Evolutionary conservation across 2,888 invertebrate genomes (phyloP).

Genomic region (Drosophila limbata): DNA sequence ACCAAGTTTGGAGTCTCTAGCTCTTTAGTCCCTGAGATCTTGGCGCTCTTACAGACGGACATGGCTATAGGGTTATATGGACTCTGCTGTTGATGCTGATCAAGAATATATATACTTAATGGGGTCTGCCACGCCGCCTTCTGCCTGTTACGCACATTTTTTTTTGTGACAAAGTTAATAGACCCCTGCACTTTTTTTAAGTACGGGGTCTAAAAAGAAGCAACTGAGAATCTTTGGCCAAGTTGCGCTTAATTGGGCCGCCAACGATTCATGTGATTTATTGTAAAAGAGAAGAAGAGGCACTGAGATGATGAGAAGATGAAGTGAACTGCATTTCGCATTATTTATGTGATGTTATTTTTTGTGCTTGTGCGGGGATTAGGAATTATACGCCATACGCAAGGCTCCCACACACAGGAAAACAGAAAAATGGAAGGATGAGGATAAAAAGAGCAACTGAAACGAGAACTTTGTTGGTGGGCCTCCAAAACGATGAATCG

Average conservation of each 20-base stretch:
- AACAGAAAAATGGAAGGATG: not conserved
- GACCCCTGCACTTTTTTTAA: too few relatives aligned
- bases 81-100: too few relatives aligned
- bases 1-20: too few relatives aligned
- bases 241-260: conserved; percentile 72
- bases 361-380: conserved; percentile 74
- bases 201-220: conserved; percentile 18
- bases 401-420: conserved; percentile 44
- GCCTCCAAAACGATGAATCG: conserved; percentile 23
- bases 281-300: conserved; percentile 60
- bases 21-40: too few relatives aligned
- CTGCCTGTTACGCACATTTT: too few relatives aligned
- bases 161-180: too few relatives aligned
- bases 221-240: conserved; percentile 19
- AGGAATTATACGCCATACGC: conserved; percentile 70
- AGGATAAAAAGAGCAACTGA: conserved; percentile 1
- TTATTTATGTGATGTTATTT: conserved; percentile 78
- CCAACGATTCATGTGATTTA: conserved; percentile 70
- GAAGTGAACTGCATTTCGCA: conserved; percentile 42
- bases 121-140: too few relatives aligned
- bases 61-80: too few relatives aligned
- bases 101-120: too few relatives aligned
- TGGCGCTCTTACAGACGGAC: too few relatives aligned
- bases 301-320: conserved; percentile 26
- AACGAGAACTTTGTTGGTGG: conserved; percentile 54